Evolutionary conservation across 2,113 vertebrate genomes (phyloP), one percentile per base, ranked within the genome.

Genomic region (Mormyrus iriodes): DNA sequence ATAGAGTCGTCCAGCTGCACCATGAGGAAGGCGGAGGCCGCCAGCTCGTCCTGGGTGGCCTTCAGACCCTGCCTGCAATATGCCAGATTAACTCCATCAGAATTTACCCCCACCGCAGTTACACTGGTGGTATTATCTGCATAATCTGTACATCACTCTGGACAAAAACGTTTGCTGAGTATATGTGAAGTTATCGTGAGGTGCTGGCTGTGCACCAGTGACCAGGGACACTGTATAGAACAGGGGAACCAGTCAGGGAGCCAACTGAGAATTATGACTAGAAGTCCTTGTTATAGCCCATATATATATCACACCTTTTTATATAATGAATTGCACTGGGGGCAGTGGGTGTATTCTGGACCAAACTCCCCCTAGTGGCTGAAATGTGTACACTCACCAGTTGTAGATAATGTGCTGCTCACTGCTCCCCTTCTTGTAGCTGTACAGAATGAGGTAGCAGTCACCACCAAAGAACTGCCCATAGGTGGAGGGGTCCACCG

Each of bases 381-480:
- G 82, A 12, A 31, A 55, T 87, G 35, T 52, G 0, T 85, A 15
- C 19, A 91, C 93, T 91, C 87, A 96, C 96, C 96, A 96, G 73
- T 90, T 95, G 91, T 96, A 96, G 92, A 96, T 96, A 92, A 96
- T 94, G 51, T 95, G 93, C 89, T 92, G 92, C 69, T 93, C 82
- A 58, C 44, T 92, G 76, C 92, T 21, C 61, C 90, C 93, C 0
- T 13, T 1, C 0, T 88, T 90, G 91, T 96, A 96, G 55, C 92
- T 88, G 93, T 96, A 96, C 73, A 93, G 92, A 86, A 96, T 90
- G 93, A 96, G 91, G 91, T 96, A 96, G 86, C 95, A 95, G 94
- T 96, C 96, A 44, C 96, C 96, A 89, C 96, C 96, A 85, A 89
- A 96, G 92, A 96, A 96, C 44, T 96, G 94, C 17, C 95, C 95